Conservation (phyloP, 1,140 invertebrate species). For the Ceratosolen solmsi region DNA sequence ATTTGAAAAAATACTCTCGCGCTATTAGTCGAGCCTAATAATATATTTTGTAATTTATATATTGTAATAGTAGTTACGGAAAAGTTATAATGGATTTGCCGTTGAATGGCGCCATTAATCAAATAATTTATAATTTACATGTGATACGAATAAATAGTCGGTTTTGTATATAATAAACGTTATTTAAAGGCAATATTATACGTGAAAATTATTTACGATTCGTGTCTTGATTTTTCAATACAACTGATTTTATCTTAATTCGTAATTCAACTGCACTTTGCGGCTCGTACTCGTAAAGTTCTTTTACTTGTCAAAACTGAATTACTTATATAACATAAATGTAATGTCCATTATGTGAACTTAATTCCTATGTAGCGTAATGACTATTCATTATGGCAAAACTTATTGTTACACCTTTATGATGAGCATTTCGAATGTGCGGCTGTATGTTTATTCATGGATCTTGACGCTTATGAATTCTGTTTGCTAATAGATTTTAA, state of each 20-base stretch:
- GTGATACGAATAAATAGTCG: too few species aligned
- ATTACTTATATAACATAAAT: neutral
- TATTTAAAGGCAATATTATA: too few species aligned
- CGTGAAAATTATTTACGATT: too few species aligned
- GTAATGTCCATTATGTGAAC: neutral
- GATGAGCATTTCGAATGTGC: neutral
- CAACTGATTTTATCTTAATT: neutral
- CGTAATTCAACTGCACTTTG: neutral
- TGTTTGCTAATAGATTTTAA: neutral
- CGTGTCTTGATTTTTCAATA: neutral
- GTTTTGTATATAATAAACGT: too few species aligned
- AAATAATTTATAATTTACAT: too few species aligned
- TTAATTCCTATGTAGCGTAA: neutral
- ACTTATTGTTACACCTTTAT: slow-evolving; percentile 2
- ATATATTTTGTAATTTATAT: too few species aligned
- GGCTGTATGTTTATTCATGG: neutral
- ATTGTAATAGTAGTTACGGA: too few species aligned
- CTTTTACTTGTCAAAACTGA: neutral
- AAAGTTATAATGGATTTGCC: too few species aligned
- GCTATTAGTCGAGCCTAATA: too few species aligned
- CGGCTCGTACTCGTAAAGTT: neutral
- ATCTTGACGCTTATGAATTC: neutral
- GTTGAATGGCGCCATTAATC: too few species aligned
- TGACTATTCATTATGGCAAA: neutral
- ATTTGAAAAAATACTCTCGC: too few species aligned